phyloP scores from a whole-genome alignment of 2,113 vertebrate species.

The Fukomys damarensis region DNA sequence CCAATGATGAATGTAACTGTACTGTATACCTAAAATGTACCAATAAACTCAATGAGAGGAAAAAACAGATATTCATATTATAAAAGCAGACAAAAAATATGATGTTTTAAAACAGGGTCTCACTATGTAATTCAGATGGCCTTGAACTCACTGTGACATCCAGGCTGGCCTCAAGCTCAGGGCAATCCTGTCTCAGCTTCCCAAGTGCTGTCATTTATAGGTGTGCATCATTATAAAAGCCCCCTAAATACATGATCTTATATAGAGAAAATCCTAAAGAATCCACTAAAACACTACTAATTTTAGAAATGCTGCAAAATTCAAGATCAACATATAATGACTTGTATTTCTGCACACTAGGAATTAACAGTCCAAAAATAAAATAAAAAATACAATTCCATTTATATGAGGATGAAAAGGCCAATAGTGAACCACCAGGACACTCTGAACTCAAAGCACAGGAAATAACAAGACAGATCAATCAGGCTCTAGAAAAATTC shows the following conservation, averaged over 20 bases:
- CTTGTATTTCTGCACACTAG: neutral
- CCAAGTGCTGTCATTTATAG: neutral
- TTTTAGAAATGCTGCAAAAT: neutral
- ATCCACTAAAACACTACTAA: constrained; percentile 6
- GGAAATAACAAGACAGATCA: too few relatives aligned
- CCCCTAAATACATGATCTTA: neutral
- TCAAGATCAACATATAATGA: neutral
- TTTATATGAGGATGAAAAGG: too few relatives aligned
- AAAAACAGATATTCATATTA: too few relatives aligned
- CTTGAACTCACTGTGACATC: neutral
- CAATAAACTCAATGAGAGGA: too few relatives aligned
- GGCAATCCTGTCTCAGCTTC: neutral
- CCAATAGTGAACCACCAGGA: too few relatives aligned
- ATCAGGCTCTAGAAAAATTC: too few relatives aligned
- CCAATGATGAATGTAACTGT: too few relatives aligned
- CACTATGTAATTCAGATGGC: neutral
- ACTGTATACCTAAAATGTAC: too few relatives aligned
- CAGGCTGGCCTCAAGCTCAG: neutral
- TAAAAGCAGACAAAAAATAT: neutral
- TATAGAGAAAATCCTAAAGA: constrained; percentile 17
- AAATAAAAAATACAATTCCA: constrained; percentile 41
- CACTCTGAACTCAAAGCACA: too few relatives aligned
- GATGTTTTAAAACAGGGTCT: neutral
- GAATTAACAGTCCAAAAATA: neutral
- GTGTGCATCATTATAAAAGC: neutral